These are phyloP conservation scores for Augiades crinisus DNA, from an alignment of 2,888 invertebrate species.

Conservation along the genomic window DNA sequence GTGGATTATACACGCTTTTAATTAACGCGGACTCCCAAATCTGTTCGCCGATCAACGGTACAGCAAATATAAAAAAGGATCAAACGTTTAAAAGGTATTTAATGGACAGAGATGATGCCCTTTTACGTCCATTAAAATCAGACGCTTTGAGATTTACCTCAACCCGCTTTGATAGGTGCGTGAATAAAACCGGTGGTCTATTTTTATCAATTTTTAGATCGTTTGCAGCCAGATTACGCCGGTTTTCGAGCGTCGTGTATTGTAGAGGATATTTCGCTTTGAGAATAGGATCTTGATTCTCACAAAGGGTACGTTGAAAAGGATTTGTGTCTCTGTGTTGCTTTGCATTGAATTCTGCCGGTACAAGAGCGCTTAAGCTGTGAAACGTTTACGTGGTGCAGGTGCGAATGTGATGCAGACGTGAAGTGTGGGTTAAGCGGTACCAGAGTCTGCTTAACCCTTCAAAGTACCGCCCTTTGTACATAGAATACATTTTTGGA, in stretches of 20 bases:
- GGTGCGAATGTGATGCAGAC: slow-evolving; percentile 22
- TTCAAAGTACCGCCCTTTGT: slow-evolving; percentile 60
- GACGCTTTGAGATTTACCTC: slow-evolving; percentile 73
- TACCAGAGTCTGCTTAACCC: slow-evolving; percentile 38
- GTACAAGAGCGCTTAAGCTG: slow-evolving; percentile 17
- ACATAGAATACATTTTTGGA: slow-evolving; percentile 41
- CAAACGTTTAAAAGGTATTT: slow-evolving; percentile 81
- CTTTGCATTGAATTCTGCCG: slow-evolving; percentile 11
- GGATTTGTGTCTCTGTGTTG: slow-evolving; percentile 14
- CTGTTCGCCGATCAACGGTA: slow-evolving; percentile 67
- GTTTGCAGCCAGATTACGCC: slow-evolving; percentile 60
- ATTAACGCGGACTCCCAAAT: slow-evolving; percentile 65
- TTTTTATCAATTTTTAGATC: slow-evolving; percentile 60
- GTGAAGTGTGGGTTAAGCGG: not conserved
- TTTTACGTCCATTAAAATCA: slow-evolving; percentile 77
- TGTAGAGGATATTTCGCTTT: slow-evolving; percentile 6
- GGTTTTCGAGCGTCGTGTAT: slow-evolving; percentile 6
- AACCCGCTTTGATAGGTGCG: slow-evolving; percentile 47
- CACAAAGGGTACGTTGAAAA: slow-evolving; percentile 20
- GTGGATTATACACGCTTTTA: slow-evolving; percentile 42
- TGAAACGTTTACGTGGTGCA: slow-evolving; percentile 9
- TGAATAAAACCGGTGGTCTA: slow-evolving; percentile 56
- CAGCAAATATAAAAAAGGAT: slow-evolving; percentile 78
- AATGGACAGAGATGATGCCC: slow-evolving; percentile 77
- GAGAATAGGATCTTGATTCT: slow-evolving; percentile 16